Conservation (phyloP, 2,888 invertebrate species). For the Drosophila diplacantha region DNA sequence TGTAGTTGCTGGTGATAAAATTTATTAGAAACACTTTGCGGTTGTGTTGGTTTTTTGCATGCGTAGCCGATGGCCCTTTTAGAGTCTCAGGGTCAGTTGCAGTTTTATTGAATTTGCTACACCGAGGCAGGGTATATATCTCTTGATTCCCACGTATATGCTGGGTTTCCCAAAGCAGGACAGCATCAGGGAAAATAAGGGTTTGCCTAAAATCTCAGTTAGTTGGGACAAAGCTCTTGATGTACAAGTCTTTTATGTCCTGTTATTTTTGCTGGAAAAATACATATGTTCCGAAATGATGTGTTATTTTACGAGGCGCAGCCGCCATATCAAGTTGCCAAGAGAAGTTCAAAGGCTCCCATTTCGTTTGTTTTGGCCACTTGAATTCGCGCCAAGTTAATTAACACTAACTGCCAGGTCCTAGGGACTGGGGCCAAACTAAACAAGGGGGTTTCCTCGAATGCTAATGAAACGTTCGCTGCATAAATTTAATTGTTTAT, state of each 20-base stretch:
- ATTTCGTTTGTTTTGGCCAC: constrained; percentile 47
- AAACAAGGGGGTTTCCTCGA: constrained; percentile 33
- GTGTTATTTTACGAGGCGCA: neutral
- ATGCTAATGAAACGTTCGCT: constrained; percentile 66
- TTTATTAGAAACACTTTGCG: constrained; percentile 72
- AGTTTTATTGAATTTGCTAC: constrained; percentile 63
- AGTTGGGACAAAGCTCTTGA: neutral
- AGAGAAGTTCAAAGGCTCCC: constrained; percentile 27
- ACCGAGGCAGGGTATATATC: constrained; percentile 9
- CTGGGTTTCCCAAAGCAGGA: neutral
- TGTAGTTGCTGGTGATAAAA: constrained; percentile 65
- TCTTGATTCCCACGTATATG: neutral
- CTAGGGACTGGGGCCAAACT: constrained; percentile 21
- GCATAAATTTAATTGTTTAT: constrained; percentile 69
- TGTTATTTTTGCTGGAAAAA: neutral
- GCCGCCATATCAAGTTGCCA: constrained; percentile 35
- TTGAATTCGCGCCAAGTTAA: constrained; percentile 67
- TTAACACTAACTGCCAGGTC: constrained; percentile 60
- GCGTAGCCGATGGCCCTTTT: constrained; percentile 56
- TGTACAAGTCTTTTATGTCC: constrained; percentile 4
- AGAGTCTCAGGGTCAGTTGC: constrained; percentile 57
- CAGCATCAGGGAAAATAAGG: neutral
- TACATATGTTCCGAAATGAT: neutral
- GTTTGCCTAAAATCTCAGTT: neutral
- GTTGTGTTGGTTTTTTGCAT: constrained; percentile 63